phyloP scores from a whole-genome alignment of 2,888 invertebrate species.

The Epistrophe grossulariae region DNA sequence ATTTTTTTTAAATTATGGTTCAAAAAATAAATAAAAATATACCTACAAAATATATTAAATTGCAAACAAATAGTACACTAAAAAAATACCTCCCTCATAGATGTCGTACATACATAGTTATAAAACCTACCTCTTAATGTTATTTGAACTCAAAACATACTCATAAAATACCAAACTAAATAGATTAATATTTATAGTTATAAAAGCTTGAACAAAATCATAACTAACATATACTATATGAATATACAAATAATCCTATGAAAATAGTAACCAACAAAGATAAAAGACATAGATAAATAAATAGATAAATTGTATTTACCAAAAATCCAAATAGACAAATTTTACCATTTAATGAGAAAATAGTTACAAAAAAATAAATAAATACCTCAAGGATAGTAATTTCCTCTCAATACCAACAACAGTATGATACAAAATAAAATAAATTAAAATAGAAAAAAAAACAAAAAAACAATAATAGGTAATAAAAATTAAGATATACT shows the following conservation, averaged over 20 bases:
- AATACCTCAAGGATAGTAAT: slow-evolving; percentile 62
- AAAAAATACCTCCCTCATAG: slow-evolving; percentile 73
- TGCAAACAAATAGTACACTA: slow-evolving; percentile 71
- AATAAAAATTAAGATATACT: slow-evolving; percentile 38
- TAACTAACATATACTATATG: background rate
- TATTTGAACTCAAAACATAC: slow-evolving; percentile 36
- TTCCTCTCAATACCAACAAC: slow-evolving; percentile 47
- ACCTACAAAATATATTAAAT: slow-evolving; percentile 32
- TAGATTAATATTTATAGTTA: slow-evolving; percentile 28
- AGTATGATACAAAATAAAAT: slow-evolving; percentile 50
- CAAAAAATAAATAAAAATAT: slow-evolving; percentile 7
- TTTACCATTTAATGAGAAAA: slow-evolving; percentile 25
- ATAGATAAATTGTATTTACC: slow-evolving; percentile 73
- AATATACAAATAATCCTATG: background rate
- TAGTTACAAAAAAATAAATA: slow-evolving; percentile 27
- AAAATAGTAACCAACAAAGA: slow-evolving; percentile 29
- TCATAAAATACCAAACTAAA: slow-evolving; percentile 25
- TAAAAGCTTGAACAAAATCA: slow-evolving; percentile 26
- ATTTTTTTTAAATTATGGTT: slow-evolving; percentile 27
- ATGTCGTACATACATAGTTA: slow-evolving; percentile 67
- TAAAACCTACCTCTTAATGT: slow-evolving; percentile 70
- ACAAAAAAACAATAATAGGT: slow-evolving; percentile 5
- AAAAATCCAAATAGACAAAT: slow-evolving; percentile 61
- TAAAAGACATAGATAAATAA: slow-evolving; percentile 16
- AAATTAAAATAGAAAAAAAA: slow-evolving; percentile 38